Conservation (phyloP, 2,113 vertebrate genomes). For the Synchiropus splendidus region DNA sequence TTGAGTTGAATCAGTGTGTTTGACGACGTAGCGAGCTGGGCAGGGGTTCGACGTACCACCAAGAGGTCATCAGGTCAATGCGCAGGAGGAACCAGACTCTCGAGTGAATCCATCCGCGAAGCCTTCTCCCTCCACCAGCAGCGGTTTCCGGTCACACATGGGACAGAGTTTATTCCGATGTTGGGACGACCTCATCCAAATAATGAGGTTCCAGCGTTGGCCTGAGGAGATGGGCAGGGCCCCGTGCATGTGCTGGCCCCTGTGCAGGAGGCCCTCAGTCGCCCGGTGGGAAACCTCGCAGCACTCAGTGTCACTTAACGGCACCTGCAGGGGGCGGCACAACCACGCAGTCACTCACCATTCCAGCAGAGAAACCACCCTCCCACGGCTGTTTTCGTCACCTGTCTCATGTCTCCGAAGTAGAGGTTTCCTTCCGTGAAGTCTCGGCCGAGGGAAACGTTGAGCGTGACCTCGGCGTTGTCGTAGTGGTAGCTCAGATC, state of each 20-base stretch:
- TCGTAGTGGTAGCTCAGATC: constrained; percentile 89
- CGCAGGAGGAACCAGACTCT: constrained; percentile 6
- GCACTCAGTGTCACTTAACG: constrained; percentile 61
- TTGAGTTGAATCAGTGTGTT: no score
- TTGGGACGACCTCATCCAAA: constrained; percentile 84
- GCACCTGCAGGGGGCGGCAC: constrained; percentile 61
- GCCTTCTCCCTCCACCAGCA: constrained; percentile 69
- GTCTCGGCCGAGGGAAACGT: constrained; percentile 81
- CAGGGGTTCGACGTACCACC: no score
- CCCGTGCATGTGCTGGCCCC: constrained; percentile 88
- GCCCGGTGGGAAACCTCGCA: constrained; percentile 74
- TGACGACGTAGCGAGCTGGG: no score
- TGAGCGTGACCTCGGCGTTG: constrained; percentile 90
- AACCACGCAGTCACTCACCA: background rate
- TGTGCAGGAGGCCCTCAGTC: constrained; percentile 76
- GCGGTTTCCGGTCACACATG: constrained; percentile 78
- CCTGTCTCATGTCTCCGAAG: constrained; percentile 86
- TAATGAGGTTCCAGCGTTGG: constrained; percentile 87
- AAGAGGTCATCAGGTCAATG: constrained; percentile 25
- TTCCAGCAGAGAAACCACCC: no score
- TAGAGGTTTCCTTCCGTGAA: constrained; percentile 87
- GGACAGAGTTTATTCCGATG: constrained; percentile 83
- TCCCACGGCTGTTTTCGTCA: no score
- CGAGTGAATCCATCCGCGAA: constrained; percentile 85
- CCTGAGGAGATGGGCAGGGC: constrained; percentile 79